Evolutionary conservation across 2,888 invertebrate species (phyloP), one percentile per base, ranked within the genome.

Genomic region (Podotricha telesiphe): DNA sequence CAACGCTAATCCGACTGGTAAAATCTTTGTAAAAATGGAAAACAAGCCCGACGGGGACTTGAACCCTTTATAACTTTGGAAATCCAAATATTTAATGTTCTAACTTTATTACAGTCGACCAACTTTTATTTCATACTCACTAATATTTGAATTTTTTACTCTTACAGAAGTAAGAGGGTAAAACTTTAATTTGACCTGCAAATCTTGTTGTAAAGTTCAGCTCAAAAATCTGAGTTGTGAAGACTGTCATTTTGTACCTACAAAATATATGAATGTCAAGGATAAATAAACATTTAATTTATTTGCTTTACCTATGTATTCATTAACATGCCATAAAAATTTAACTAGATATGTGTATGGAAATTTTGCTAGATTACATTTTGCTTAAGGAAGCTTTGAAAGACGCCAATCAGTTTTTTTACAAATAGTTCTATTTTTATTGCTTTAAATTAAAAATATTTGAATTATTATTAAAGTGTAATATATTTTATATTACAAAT

Each of bases 201-300:
- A 63, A 70, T 72, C 67, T 34, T 63, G 63, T 72, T n/a, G n/a
- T n/a, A n/a, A n/a, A n/a, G n/a, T 72, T 62, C 40, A 48, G 67
- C 51, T n/a, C n/a, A n/a, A n/a, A n/a, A n/a, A 45, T 51, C 40
- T 70, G 70, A 68, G 70, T 70, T 48, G 53, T 20, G 34, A 68
- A 62, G 67, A 72, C 68, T 72, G 67, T 37, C 37, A 45, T 13
- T 53, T 50, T 40, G 42, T 20, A 17, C 37, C 28, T 28, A 28
- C 28, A 4, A 28, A 15, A 67, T 17, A 61, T 17, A 65, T 51
- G 65, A 69, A 70, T 68, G 65, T 67, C 72, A 72, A 72, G 70
- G 70, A 22, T 20, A 28, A 28, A 28, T 28, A 28, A 28, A 28
- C 28, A n/a, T 53, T 8, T 10, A n/a, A n/a, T 17, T n/a, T 47